Base-by-base conservation (phyloP, 2,113 vertebrate species). In the Actenoides hombroni region DNA sequence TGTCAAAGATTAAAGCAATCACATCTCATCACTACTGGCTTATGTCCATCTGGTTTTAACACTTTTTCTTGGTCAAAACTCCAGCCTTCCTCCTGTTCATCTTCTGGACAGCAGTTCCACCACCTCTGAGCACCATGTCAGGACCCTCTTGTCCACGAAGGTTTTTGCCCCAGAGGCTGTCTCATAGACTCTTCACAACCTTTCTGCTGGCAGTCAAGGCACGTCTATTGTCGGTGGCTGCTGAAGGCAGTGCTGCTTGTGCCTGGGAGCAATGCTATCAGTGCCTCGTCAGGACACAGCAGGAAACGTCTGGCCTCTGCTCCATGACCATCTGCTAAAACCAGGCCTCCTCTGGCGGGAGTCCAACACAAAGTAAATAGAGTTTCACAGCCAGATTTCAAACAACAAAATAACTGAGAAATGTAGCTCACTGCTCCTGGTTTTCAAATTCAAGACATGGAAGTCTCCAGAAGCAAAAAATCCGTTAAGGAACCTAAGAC, bases 331-430 rank as follows among this genome's bases (percentile, higher is more conserved):
- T 96, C 94, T 96, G 96, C 95, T 97, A 10, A 76, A 96, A 93
- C 77, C 92, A 95, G 92, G 94, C 94, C 91, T 92, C 49, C 86
- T 67, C 81, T 96, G 94, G 95, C 94, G 0, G 59, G 33, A 85
- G 28, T 61, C 94, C 96, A 96, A 46, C 57, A 11, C 65, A 80
- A 91, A 93, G 80, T 94, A 94, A 94, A 96, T 24, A 95, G 61
- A 86, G 80, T 94, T 97, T 95, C 92, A 92, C 96, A 94, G 96
- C 74, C 96, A 96, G 88, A 92, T 97, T 94, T 95, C 81, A 61
- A 84, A 92, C 83, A 94, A 86, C 93, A 92, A 94, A 93, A 95
- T 94, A 96, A 91, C 92, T 60, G 92, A 94, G 88, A 93, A 97
- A 94, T 84, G 80, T 46, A 88, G 48, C 91, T 97, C 54, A 17